A percentile compares a stretch with the other conserved stretches of the same genome.
Evolutionary conservation across 2,888 invertebrate genomes (phyloP).

Genomic region (Lucinisca nassula): DNA sequence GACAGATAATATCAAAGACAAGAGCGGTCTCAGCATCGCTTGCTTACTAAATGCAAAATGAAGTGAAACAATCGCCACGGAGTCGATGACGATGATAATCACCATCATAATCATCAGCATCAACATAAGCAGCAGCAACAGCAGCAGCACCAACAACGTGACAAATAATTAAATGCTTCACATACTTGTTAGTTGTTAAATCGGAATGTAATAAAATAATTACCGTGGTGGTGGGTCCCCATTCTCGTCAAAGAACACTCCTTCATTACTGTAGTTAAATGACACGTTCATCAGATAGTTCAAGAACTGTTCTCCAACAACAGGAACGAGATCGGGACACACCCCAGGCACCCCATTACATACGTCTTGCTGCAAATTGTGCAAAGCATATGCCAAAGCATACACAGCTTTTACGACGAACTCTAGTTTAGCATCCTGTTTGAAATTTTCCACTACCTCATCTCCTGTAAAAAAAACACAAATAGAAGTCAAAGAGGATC

Average conservation of each 20-base stretch:
- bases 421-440: constrained; percentile 93
- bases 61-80: too few species aligned
- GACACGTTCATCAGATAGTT: constrained; percentile 92
- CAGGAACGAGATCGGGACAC: constrained; percentile 91
- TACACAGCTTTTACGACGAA: constrained; percentile 94
- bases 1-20: too few species aligned
- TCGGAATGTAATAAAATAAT: too few species aligned
- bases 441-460: constrained; percentile 88
- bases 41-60: too few species aligned
- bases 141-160: too few species aligned
- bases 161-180: too few species aligned
- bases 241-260: constrained; percentile 92
- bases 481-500: too few species aligned
- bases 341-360: constrained; percentile 89
- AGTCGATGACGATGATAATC: too few species aligned
- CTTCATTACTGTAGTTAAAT: constrained; percentile 90
- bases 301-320: constrained; percentile 92
- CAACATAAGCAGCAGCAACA: too few species aligned
- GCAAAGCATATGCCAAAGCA: constrained; percentile 93
- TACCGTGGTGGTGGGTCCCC: constrained; percentile 94
- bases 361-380: constrained; percentile 91
- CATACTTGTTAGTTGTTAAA: too few species aligned
- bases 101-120: too few species aligned
- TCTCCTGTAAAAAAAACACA: constrained; percentile 89
- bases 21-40: too few species aligned